Percentiles rank a stretch among this genome's conserved stretches.
Conservation (phyloP, 2,797 vertebrate genomes). For the Lagorchestes hirsutus region DNA sequence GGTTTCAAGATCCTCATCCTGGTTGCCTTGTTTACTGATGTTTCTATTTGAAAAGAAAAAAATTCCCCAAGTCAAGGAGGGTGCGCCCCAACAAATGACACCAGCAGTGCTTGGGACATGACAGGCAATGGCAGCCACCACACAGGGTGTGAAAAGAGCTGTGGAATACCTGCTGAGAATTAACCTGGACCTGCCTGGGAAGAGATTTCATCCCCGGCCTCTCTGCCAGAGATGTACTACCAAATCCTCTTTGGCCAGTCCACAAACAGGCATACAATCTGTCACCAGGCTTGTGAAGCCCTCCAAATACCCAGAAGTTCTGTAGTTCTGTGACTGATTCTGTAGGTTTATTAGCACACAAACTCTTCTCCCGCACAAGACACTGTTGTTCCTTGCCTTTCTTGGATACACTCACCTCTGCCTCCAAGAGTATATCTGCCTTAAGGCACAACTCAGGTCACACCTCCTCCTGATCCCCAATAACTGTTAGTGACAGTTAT, state of each 20-base stretch:
- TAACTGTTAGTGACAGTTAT: neutral
- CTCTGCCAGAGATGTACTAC: neutral
- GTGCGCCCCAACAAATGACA: neutral
- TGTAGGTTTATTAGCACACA: neutral
- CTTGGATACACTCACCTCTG: neutral
- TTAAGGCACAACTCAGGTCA: neutral
- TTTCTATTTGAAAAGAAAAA: neutral
- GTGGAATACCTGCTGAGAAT: neutral
- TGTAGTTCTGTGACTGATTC: neutral
- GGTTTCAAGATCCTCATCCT: neutral
- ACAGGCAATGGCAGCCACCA: neutral
- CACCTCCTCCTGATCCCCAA: neutral
- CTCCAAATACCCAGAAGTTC: neutral
- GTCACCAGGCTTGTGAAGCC: neutral
- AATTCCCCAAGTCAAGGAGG: neutral
- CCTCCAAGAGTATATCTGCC: too few species aligned
- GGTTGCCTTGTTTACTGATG: neutral
- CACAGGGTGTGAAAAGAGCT: neutral
- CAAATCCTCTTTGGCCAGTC: neutral
- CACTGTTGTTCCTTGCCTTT: neutral
- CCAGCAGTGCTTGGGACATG: neutral
- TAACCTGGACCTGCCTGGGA: neutral
- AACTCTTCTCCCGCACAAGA: neutral
- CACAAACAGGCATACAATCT: neutral
- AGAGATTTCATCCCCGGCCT: neutral